These are phyloP conservation scores for Odontocolon sp. DNA, from an alignment of 2,888 invertebrate species.

Conservation along the genomic window DNA sequence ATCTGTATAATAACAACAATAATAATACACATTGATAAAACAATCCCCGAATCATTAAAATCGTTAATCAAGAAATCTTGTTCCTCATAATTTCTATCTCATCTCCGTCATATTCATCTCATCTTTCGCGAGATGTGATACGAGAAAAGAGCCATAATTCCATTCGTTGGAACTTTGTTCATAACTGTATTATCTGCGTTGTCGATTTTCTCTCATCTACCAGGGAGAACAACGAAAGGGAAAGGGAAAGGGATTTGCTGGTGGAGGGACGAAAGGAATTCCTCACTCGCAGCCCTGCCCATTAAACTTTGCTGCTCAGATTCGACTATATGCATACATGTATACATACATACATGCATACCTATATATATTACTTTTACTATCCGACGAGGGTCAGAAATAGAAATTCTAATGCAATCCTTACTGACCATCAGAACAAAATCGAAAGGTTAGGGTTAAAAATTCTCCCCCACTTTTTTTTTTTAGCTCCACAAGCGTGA, in stretches of 20 bases:
- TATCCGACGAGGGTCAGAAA: no score
- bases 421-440: slow-evolving; percentile 59
- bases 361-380: no score
- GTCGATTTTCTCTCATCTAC: not conserved
- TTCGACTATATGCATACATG: no score
- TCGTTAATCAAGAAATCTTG: no score
- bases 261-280: slow-evolving; percentile 48
- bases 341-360: no score
- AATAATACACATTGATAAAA: not conserved
- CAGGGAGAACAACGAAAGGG: not conserved
- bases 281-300: slow-evolving; percentile 44
- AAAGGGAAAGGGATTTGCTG: not conserved
- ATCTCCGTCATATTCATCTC: no score
- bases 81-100: no score
- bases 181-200: no score
- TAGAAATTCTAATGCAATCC: not conserved
- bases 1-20: slow-evolving; percentile 29
- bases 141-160: no score
- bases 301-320: slow-evolving; percentile 58
- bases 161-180: no score
- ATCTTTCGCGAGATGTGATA: no score
- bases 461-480: slow-evolving; percentile 53
- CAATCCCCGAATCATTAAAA: not conserved
- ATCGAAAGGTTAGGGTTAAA: slow-evolving; percentile 68
- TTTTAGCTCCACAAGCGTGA: no score